Base-by-base conservation (phyloP, 2,113 vertebrate genomes). In the Gymnorhina tibicen region DNA sequence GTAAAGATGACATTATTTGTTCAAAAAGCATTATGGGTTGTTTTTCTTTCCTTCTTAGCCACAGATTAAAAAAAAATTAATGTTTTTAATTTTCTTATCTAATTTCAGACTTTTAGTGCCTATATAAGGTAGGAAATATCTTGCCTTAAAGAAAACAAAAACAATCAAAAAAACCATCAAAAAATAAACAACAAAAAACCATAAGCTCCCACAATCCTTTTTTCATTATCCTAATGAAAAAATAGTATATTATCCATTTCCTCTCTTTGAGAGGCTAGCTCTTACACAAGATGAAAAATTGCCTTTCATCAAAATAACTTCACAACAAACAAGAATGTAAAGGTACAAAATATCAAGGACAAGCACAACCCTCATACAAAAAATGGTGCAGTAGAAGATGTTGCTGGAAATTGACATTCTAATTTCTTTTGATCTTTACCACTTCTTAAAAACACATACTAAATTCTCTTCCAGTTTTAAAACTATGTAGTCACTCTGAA, bases 11-110 rank as follows among this genome's bases (percentile, higher is more conserved):
- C 12, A 19, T 68, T 80, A 59, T 79, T 49, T 66, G 39, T n/a
- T 79, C 4, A 16, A 85, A 91, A 78, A 93, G 10, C 5, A 32
- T 37, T 83, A 87, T 30, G 14, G n/a, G 52, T n/a, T 95, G 42
- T 59, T 83, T 94, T 91, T 90, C 27, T 52, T 76, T 70, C 32
- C 46, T 92, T 83, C 8, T 73, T 55, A 47, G 19, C 26, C 74
- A 92, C 20, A 85, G 44, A 47, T 66, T 93, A 19, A 60, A 85
- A 84, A 59, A 30, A 93, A 95, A 94, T 24, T 69, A 95, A 95
- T 89, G 44, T 5, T 94, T 97, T 93, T 93, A 87, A 94, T 97
- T 97, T 95, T 89, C 33, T 87, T 80, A 85, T 91, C 89, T 69
- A 42, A 49, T 58, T 62, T 91, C 50, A 91, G 66, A 81, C 7